Conservation (phyloP, 2,797 vertebrate species). For the Tamandua tetradactyla region DNA sequence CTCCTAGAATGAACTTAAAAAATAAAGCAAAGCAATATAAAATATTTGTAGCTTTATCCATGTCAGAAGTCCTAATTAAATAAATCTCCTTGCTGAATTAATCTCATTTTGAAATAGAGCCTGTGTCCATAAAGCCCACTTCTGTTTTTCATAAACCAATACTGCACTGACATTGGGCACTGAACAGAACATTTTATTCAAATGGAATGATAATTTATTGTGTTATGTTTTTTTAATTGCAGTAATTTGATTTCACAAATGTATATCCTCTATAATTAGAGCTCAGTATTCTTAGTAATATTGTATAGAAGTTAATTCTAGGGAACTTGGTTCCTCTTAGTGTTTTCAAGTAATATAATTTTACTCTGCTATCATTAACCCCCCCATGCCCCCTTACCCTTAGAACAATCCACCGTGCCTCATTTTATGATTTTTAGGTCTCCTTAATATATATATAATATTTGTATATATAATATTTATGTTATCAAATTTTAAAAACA, state of each 20-base stretch:
- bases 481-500: slow-evolving; percentile 35
- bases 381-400: background rate
- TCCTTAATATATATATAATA: background rate
- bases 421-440: background rate
- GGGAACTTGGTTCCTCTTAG: slow-evolving; percentile 56
- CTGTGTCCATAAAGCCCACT: slow-evolving; percentile 62
- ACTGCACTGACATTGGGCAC: slow-evolving; percentile 16
- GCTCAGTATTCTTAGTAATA: slow-evolving; percentile 41
- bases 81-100: slow-evolving; percentile 67
- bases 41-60: slow-evolving; percentile 61
- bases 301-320: slow-evolving; percentile 61
- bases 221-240: slow-evolving; percentile 60
- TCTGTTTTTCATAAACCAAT: slow-evolving; percentile 76
- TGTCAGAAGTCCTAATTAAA: slow-evolving; percentile 61
- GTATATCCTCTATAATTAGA: slow-evolving; percentile 66
- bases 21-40: slow-evolving; percentile 54
- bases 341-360: slow-evolving; percentile 57
- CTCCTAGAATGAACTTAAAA: background rate
- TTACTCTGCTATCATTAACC: background rate
- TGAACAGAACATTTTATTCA: slow-evolving; percentile 61
- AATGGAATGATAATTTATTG: slow-evolving; percentile 54
- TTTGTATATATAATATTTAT: background rate
- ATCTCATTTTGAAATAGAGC: slow-evolving; percentile 71
- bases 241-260: slow-evolving; percentile 74
- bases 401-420: background rate